Percentiles rank a stretch among this genome's conserved stretches.
Conservation (phyloP, 2,113 vertebrate genomes). For the Pedetes capensis region DNA sequence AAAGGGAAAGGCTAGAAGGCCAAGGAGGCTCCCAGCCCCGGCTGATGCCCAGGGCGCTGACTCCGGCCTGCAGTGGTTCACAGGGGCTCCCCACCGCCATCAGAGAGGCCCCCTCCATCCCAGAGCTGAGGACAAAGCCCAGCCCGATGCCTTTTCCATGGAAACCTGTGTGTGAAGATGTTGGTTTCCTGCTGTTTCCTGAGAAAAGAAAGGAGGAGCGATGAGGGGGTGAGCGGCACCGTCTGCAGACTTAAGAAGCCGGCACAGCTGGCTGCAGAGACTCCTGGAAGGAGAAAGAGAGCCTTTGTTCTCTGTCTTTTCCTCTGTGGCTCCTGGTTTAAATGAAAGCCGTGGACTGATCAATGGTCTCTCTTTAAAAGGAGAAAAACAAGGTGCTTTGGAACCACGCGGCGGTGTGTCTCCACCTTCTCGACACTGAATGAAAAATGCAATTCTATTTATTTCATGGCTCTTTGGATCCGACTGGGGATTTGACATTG, state of each 20-base stretch:
- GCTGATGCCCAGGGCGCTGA: background rate
- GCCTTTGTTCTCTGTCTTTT: slow-evolving; percentile 24
- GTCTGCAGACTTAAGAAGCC: background rate
- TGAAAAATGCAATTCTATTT: slow-evolving; percentile 60
- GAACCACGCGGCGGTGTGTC: background rate
- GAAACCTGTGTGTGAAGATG: slow-evolving; percentile 63
- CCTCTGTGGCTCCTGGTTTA: background rate
- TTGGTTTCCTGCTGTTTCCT: slow-evolving; percentile 24
- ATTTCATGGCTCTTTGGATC: slow-evolving; percentile 58
- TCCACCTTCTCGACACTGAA: background rate
- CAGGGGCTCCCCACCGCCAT: background rate
- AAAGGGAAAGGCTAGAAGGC: background rate
- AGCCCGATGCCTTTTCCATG: slow-evolving; percentile 40
- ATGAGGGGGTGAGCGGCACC: background rate
- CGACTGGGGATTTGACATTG: slow-evolving; percentile 60
- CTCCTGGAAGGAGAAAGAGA: background rate
- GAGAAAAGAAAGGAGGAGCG: background rate
- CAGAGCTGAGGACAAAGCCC: slow-evolving; percentile 26
- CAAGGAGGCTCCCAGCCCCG: background rate
- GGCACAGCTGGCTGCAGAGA: slow-evolving; percentile 28
- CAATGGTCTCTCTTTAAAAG: background rate
- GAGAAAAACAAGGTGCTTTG: background rate
- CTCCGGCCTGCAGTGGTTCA: background rate
- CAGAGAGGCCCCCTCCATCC: background rate
- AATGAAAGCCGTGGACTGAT: background rate